A percentile compares a stretch with the other conserved stretches of the same genome.
phyloP scores from a whole-genome alignment of 2,888 invertebrate species.

The Mycalesis mineus region DNA sequence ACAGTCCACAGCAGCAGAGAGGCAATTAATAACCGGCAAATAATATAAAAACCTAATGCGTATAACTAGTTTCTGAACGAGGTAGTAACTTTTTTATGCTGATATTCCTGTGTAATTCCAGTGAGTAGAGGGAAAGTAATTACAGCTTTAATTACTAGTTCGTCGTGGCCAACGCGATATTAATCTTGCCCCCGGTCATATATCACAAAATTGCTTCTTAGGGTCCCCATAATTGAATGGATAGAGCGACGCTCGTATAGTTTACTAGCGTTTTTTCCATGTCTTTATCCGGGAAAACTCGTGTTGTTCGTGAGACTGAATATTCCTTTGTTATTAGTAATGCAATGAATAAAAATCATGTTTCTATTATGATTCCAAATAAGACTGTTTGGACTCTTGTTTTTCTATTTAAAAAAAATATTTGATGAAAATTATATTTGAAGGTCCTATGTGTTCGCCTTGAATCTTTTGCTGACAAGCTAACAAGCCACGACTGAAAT shows the following conservation, averaged over 20 bases:
- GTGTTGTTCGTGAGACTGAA: background rate
- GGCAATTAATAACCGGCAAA: too few species aligned
- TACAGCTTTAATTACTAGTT: slow-evolving; percentile 11
- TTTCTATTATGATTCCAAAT: too few species aligned
- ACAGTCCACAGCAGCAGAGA: too few species aligned
- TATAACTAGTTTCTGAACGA: background rate
- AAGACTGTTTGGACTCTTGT: too few species aligned
- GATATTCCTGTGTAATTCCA: background rate
- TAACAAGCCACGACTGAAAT: too few species aligned
- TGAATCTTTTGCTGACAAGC: too few species aligned
- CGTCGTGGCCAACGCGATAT: slow-evolving; percentile 5
- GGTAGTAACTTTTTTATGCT: background rate
- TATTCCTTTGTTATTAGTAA: too few species aligned
- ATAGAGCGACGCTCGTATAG: background rate
- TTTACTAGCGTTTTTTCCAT: background rate
- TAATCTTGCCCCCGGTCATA: slow-evolving; percentile 5
- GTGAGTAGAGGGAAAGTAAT: slow-evolving; percentile 16
- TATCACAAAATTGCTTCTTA: slow-evolving; percentile 12
- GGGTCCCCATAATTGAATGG: background rate
- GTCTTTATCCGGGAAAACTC: background rate
- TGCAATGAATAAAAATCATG: too few species aligned
- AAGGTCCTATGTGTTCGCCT: too few species aligned
- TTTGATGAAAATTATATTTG: too few species aligned
- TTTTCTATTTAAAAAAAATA: too few species aligned
- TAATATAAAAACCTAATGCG: too few species aligned